Evolutionary conservation across 2,113 vertebrate genomes (phyloP), one percentile per base, ranked within the genome.

Genomic region (Nematolebias whitei): DNA sequence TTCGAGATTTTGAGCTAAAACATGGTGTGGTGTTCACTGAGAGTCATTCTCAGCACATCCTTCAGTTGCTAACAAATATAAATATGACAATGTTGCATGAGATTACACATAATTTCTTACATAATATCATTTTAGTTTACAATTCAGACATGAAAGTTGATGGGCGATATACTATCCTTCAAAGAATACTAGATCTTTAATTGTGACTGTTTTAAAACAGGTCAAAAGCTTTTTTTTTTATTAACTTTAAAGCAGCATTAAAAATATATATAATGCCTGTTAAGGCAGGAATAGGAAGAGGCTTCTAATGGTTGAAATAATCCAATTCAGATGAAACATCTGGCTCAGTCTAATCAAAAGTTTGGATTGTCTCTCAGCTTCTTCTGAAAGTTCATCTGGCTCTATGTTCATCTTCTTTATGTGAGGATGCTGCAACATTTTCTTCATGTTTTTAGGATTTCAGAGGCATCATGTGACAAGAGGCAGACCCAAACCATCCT

Each of bases 401-500:
- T 35, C 13, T 23, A 43, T 56, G 51, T 44, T 51, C 14, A 11
- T 64, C 53, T 35, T 24, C 11, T 15, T 47, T 43, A 26, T 56
- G 44, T 38, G 74, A 54, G 60, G 55, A 58, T n/a, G 43, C 61
- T 2, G 32, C 32, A 40, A 22, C 52, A 40, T 73, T 39, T 66
- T 70, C 54, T 48, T 67, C 26, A 29, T 3, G 26, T 44, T 71
- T 66, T 66, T 71, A 41, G 64, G 71, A 71, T 82, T 59, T 77
- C 39, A 60, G 40, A 54, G 62, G 22, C 26, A 2, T 68, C 71
- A 69, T 63, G 29, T 74, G 79, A 87, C 39, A 8, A 45, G 12
- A 18, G 76, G 66, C 77, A 68, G 71, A 64, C 60, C 79, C 54
- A 76, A 85, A 61, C 79, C 74, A 73, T 79, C 75, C 76, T 81